Evolutionary conservation across 2,113 vertebrate species (phyloP), one percentile per base, ranked within the genome.

Genomic region (Xyrauchen texanus): DNA sequence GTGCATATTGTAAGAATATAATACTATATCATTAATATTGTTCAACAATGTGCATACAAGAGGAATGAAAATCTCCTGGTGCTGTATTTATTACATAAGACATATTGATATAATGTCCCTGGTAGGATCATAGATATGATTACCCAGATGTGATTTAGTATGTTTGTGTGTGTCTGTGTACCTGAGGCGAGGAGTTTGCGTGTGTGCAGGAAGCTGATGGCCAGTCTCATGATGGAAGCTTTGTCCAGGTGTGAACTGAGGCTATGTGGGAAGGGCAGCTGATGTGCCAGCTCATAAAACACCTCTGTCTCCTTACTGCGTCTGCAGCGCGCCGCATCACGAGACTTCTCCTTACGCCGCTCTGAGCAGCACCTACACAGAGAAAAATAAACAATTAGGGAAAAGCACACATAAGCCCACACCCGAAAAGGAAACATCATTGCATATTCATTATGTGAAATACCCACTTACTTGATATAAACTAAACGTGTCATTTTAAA

Each of bases 271-370:
- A 99, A 82, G 2, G 98, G 98, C 79, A 99, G 92, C 88, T 99
- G 95, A 0, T 97, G 95, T 4, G 98, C 96, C 85, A 99, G 89
- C 83, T 99, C 96, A 0, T 98, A 98, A 91, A 99, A 99, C 53
- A 99, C 98, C 86, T 99, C 97, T 0, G 97, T 99, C 90, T 99
- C 98, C 86, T 99, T 99, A 90, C 97, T 98, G 81, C 98, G 93
- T 7, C 98, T 89, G 87, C 94, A 98, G 12, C 98, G 92, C 0
- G 98, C 98, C 0, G 98, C 97, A 77, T 99, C 97, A 6, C 98
- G 94, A 0, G 98, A 99, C 86, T 99, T 99, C 89, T 99, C 98
- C 91, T 99, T 99, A 47, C 98, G 95, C 10, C 96, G 91, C 83
- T 99, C 97, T 0, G 97, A 99, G 87, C 94, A 98, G 91, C 90